These are phyloP conservation scores for Semotilus atromaculatus DNA, from an alignment of 2,797 vertebrate genomes.

Conservation along the genomic window DNA sequence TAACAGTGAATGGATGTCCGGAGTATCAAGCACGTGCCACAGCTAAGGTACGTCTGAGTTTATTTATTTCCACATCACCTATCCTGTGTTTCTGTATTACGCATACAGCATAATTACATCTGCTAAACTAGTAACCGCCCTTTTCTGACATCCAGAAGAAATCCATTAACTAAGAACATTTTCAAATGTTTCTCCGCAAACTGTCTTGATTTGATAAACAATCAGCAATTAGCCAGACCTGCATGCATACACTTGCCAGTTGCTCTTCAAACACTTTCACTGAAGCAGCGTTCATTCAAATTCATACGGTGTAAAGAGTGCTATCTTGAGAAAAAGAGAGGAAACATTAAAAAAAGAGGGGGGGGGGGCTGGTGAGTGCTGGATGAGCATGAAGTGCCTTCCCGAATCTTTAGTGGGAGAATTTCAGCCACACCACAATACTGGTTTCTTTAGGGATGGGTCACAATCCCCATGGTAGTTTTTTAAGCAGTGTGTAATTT, in stretches of 20 bases:
- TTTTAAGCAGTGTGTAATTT: neutral
- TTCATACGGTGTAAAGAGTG: slow-evolving; percentile 20
- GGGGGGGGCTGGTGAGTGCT: neutral
- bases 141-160: neutral
- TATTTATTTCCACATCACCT: slow-evolving; percentile 67
- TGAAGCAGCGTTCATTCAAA: neutral
- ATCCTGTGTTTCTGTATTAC: neutral
- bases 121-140: neutral
- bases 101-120: neutral
- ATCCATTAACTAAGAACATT: slow-evolving; percentile 5
- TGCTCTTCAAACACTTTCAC: neutral
- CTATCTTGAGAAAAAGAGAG: slow-evolving; percentile 4
- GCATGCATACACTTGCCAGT: neutral
- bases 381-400: slow-evolving; percentile 8
- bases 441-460: neutral
- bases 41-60: slow-evolving; percentile 87
- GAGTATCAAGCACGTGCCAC: slow-evolving; percentile 98
- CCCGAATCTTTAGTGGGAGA: slow-evolving; percentile 13
- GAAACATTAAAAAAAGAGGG: neutral
- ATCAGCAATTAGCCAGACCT: slow-evolving; percentile 4
- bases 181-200: neutral
- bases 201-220: slow-evolving; percentile 11
- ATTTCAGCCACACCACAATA: neutral
- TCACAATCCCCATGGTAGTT: neutral
- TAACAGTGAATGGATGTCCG: slow-evolving; percentile 95